Base-by-base conservation (phyloP, 2,797 vertebrate genomes). In the Sebastes flavidus region DNA sequence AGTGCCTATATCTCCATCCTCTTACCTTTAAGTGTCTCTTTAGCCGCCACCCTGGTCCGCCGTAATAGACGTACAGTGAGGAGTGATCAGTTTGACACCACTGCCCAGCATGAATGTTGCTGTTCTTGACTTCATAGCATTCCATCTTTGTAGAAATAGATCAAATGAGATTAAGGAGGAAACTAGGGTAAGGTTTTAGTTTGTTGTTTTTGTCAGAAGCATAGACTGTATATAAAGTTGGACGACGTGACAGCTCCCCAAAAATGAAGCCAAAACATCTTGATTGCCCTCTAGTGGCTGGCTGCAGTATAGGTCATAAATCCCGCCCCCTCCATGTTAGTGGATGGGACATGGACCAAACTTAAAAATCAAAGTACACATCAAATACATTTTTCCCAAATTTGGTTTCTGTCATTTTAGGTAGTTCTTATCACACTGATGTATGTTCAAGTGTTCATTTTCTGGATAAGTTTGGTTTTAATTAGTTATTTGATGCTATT, bases 81-180 rank as follows among this genome's bases (percentile, higher is more conserved):
- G 24, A 72, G 25, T 52, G 78, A 75, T 72, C 29, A 75, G 70
- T 85, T 87, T 24, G 46, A 78, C 63, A 75, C 60, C 75, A 82
- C 90, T 90, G 88, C 81, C 87, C 86, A 82, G 78, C 75, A 78
- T 73, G 62, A 71, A 78, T 32, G 61, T 84, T 81, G 78, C 72
- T 87, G 36, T 87, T 76, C 24, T 87, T 52, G 34, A 94, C 94
- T 94, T 95, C 91, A 90, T 82, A 90, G 90, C 94, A 95, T 95
- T 96, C 91, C 94, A 91, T 87, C 65, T 89, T 87, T 90, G 76
- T 90, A 89, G 78, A 61, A 80, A 67, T 75, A 74, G 42, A 72
- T 65, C 27, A 42, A 78, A 82, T 62, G 73, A 85, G 67, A 72
- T 84, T 81, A 65, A 63, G 9, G 16, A 54, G 59, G 10, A 72